These are phyloP conservation scores for Uloborus plumipes DNA, from an alignment of 2,888 invertebrate species.

Conservation along the genomic window DNA sequence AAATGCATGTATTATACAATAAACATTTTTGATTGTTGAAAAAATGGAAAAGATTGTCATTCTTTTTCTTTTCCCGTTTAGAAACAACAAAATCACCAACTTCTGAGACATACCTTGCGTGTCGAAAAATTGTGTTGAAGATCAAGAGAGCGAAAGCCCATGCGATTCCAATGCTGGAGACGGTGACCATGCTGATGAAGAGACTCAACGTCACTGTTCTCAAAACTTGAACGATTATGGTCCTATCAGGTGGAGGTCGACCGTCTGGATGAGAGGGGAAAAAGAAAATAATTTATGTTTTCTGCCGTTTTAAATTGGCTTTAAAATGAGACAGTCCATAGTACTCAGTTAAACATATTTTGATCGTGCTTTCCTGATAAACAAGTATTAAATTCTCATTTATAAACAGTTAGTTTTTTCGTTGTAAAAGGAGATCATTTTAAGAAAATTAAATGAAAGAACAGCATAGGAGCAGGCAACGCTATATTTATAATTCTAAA, in stretches of 20 bases:
- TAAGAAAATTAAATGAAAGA: too few relatives aligned
- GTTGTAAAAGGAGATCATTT: too few relatives aligned
- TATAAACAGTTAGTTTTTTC: too few relatives aligned
- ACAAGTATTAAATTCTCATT: not conserved
- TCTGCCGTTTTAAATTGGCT: not conserved
- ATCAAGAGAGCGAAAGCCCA: conserved; percentile 87
- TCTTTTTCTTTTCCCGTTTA: too few relatives aligned
- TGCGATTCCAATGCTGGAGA: conserved; percentile 89
- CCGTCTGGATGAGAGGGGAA: conserved; percentile 76
- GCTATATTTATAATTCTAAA: too few relatives aligned
- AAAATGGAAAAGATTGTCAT: too few relatives aligned
- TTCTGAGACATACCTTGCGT: conserved; percentile 81
- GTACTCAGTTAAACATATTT: too few relatives aligned
- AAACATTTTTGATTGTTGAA: too few relatives aligned
- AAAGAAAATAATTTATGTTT: not conserved
- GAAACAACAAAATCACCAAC: too few relatives aligned
- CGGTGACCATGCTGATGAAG: conserved; percentile 92
- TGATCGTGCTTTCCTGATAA: not conserved
- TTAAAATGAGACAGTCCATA: too few relatives aligned
- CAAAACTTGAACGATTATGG: conserved; percentile 86
- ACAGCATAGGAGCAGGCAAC: too few relatives aligned
- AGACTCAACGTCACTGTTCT: conserved; percentile 90
- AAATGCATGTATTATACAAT: too few relatives aligned
- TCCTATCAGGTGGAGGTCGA: conserved; percentile 94
- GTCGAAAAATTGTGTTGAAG: conserved; percentile 92